Base-by-base conservation (phyloP, 2,888 invertebrate genomes). In the Leucozona laternaria region DNA sequence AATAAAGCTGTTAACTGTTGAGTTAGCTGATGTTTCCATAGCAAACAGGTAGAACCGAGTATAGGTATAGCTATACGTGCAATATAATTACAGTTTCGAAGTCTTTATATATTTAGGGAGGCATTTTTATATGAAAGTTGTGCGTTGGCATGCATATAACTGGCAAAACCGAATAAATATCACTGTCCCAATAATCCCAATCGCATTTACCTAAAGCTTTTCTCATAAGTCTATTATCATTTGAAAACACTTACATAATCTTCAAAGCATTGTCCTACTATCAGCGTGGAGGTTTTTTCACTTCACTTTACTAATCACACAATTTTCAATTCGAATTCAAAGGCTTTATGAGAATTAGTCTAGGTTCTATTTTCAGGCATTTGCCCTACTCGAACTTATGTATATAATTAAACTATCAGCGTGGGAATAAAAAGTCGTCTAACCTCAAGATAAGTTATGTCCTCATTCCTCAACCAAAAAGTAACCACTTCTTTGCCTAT, bases 371-470 rank as follows among this genome's bases (percentile, higher is more conserved):
- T 22, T 20, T 15, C 2, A 22, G 60, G 15, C 37, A 15, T 58
- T 58, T 40, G 40, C 22, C 60, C 60, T 60, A 22, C 10, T 60
- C 0, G 1, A 10, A 60, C 22, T 37, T 37, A n/a, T n/a, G n/a
- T 37, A 58, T 37, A 37, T 37, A 58, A 58, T 58, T 37, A 58
- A 58, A 58, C 58, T 58, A 58, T 37, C 58, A 37, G 20, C 34
- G 20, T 40, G 40, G 37, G 37, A 22, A 45, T 48, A 76, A 60
- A 64, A 13, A 43, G 22, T 17, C 11, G 5, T 31, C 60, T 43
- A 50, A 57, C 34, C 55, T 40, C 43, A 31, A 57, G 64, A 82
- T 60, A 78, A 82, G 55, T 80, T 70, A 50, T 57, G 45, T 40
- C 48, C 50, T 71, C 43, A 55, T 68, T 43, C 20, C 40, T 22